Conservation (phyloP, 53 echinoderm and acorn worm genomes). For the Holothuria leucospilota region DNA sequence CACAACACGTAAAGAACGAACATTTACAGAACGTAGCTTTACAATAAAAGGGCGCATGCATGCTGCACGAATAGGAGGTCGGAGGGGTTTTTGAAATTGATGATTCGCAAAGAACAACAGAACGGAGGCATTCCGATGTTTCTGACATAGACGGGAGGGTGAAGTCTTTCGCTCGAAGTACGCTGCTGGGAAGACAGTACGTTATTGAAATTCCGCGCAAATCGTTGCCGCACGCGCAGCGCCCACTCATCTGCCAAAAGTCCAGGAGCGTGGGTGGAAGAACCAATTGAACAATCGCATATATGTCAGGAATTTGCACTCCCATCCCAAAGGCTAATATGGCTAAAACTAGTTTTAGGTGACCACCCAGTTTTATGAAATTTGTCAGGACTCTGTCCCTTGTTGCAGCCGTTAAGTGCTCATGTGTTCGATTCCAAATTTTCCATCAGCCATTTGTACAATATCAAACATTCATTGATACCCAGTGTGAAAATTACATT, state of each 20-base stretch:
- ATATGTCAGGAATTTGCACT: background rate
- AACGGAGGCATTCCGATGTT: background rate
- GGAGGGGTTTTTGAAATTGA: too few relatives aligned
- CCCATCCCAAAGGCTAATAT: background rate
- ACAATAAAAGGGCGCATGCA: too few relatives aligned
- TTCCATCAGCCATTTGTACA: too few relatives aligned
- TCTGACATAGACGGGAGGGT: background rate
- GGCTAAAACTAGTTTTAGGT: background rate
- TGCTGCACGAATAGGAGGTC: too few relatives aligned
- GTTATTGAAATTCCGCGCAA: background rate
- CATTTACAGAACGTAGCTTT: background rate
- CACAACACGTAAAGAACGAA: background rate
- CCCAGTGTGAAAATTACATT: too few relatives aligned
- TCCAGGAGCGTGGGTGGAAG: background rate
- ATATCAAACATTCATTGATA: too few relatives aligned
- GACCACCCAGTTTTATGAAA: background rate
- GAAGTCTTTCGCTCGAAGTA: background rate
- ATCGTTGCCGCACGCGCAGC: background rate
- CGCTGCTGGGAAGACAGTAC: background rate
- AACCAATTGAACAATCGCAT: background rate
- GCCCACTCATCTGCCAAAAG: background rate
- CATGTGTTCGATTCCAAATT: too few relatives aligned
- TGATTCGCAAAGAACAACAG: background rate
- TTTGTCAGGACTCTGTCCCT: background rate
- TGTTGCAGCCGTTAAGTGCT: background rate